phyloP scores from a whole-genome alignment of 2,113 vertebrate species.

The Phoxinus phoxinus region DNA sequence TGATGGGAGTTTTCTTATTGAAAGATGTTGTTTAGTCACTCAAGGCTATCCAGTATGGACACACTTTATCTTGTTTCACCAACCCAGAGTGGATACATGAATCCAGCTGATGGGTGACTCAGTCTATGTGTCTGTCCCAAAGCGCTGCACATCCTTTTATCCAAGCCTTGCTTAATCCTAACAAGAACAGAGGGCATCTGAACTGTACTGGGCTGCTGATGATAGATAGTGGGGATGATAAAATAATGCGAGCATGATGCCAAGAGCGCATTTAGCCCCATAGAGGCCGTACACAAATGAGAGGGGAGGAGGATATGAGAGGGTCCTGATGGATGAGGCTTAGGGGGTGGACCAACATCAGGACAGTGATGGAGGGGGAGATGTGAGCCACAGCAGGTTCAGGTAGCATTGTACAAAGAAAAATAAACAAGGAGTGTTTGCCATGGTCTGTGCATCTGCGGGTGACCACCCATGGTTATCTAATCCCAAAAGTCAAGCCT shows the following conservation, averaged over 20 bases:
- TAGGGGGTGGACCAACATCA: slow-evolving; percentile 4
- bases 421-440: slow-evolving; percentile 3
- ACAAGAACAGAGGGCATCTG: background rate
- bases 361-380: slow-evolving; percentile 45
- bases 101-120: slow-evolving; percentile 16
- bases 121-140: background rate
- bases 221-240: slow-evolving; percentile 27
- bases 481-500: slow-evolving; percentile 5
- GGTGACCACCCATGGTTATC: slow-evolving; percentile 19
- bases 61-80: slow-evolving; percentile 26
- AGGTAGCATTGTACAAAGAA: slow-evolving; percentile 13
- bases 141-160: background rate
- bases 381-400: background rate
- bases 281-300: background rate
- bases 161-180: background rate
- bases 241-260: slow-evolving; percentile 26
- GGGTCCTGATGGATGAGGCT: slow-evolving; percentile 44
- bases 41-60: slow-evolving; percentile 24
- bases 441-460: slow-evolving; percentile 4
- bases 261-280: slow-evolving; percentile 30
- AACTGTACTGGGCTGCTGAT: background rate
- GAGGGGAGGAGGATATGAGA: slow-evolving; percentile 2
- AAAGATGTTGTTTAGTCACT: slow-evolving; percentile 27
- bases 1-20: slow-evolving; percentile 23
- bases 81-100: background rate